Percentiles rank a stretch among this genome's conserved stretches.
These are phyloP conservation scores for Sebastes minor DNA, from an alignment of 2,797 vertebrate genomes.

Conservation along the genomic window DNA sequence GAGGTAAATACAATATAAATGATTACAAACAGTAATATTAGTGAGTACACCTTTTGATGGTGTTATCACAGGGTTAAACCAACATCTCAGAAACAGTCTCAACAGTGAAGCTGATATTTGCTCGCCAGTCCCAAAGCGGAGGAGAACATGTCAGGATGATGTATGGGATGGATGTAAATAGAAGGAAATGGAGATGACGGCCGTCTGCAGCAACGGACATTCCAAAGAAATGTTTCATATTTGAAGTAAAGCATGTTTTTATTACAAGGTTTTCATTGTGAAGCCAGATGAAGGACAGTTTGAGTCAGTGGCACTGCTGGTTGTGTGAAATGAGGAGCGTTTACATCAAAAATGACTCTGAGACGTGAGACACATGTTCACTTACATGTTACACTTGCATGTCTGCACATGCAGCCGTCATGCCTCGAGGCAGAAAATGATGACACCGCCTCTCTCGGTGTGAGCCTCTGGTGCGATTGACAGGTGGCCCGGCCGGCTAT, in stretches of 20 bases:
- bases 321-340: not conserved
- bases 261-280: not conserved
- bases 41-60: not conserved
- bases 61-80: not conserved
- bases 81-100: not conserved
- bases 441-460: slow-evolving; percentile 35
- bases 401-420: slow-evolving; percentile 11
- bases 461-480: slow-evolving; percentile 45
- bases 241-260: not conserved
- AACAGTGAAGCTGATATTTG: not conserved
- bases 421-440: slow-evolving; percentile 26
- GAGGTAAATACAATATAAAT: not conserved
- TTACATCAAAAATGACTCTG: not conserved
- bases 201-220: slow-evolving; percentile 20
- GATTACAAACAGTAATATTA: not conserved
- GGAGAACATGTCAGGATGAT: slow-evolving; percentile 38
- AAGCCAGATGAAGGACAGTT: not conserved
- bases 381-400: not conserved
- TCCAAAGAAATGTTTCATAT: slow-evolving; percentile 2
- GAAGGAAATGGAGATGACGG: slow-evolving; percentile 39
- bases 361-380: not conserved
- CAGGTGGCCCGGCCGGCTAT: slow-evolving; percentile 74
- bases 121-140: not conserved
- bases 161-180: slow-evolving; percentile 54
- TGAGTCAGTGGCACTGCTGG: not conserved